phyloP scores from a whole-genome alignment of 2,113 vertebrate species.

The Odobenus rosmarus region DNA sequence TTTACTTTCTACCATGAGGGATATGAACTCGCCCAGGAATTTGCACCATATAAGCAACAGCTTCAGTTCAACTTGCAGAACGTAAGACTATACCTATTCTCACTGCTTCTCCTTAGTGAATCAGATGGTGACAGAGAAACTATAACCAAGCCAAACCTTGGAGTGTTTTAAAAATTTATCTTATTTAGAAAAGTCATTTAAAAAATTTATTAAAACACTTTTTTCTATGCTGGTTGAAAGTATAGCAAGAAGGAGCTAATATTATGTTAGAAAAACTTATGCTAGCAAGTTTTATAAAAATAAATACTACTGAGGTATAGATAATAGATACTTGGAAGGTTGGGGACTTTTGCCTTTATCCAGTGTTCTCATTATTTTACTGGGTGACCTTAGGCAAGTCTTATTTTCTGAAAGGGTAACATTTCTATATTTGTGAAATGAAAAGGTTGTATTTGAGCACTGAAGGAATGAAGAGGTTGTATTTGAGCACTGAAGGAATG shows the following conservation, averaged over 20 bases:
- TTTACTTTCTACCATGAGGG: conserved; percentile 99
- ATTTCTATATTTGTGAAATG: background rate
- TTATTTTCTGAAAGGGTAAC: background rate
- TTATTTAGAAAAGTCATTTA: background rate
- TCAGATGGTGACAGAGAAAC: background rate
- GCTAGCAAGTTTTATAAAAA: background rate
- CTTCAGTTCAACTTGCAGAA: conserved; percentile 99
- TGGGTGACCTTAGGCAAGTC: background rate
- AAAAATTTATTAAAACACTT: background rate
- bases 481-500: background rate
- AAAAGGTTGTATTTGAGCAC: background rate
- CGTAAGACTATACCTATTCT: conserved; percentile 86
- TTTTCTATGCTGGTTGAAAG: background rate
- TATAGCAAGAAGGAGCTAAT: background rate
- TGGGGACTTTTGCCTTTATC: background rate
- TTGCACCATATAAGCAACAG: conserved; percentile 97
- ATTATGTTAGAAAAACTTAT: background rate
- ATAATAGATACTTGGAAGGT: background rate
- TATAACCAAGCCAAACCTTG: background rate
- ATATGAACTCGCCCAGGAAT: conserved; percentile 98
- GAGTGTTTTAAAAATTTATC: conserved; percentile 39
- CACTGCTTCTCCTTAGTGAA: conserved; percentile 12
- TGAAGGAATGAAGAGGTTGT: background rate
- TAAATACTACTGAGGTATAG: background rate
- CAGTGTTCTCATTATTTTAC: background rate